Evolutionary conservation across 2,888 invertebrate species (phyloP).

Genomic region (Acholoe squamosa): DNA sequence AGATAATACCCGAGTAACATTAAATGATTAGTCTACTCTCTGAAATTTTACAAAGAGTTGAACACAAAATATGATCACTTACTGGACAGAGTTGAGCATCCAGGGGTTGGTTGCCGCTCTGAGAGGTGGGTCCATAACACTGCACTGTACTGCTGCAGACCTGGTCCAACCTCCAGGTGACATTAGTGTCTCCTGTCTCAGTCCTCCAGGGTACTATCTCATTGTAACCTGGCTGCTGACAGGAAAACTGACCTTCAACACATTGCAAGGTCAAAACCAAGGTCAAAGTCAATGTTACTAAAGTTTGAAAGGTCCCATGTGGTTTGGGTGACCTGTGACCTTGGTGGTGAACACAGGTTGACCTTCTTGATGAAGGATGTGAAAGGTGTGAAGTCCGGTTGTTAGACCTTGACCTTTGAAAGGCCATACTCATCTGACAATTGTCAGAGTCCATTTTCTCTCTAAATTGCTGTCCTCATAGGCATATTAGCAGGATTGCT

Average conservation of each 20-base stretch:
- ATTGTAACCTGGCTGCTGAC: conserved; percentile 36
- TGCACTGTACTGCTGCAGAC: conserved; percentile 36
- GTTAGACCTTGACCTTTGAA: not conserved
- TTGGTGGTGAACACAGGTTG: too few relatives aligned
- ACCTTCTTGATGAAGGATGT: too few relatives aligned
- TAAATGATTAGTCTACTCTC: too few relatives aligned
- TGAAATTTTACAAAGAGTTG: too few relatives aligned
- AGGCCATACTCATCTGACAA: not conserved
- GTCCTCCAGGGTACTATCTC: conserved; percentile 25
- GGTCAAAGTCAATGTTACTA: not conserved
- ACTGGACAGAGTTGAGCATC: conserved; percentile 23
- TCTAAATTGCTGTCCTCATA: not conserved
- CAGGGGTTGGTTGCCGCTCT: not conserved
- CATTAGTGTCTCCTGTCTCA: not conserved
- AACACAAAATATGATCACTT: too few relatives aligned
- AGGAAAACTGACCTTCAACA: conserved; percentile 26
- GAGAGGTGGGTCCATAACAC: conserved; percentile 26
- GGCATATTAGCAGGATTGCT: not conserved
- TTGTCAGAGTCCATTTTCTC: not conserved
- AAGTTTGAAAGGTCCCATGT: too few relatives aligned
- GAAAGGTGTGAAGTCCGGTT: not conserved
- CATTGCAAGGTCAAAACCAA: not conserved
- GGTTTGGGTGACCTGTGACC: too few relatives aligned
- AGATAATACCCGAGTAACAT: too few relatives aligned
- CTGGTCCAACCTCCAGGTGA: conserved; percentile 47